Evolutionary conservation across 2,888 invertebrate genomes (phyloP).

Genomic region (Macropis europaea): DNA sequence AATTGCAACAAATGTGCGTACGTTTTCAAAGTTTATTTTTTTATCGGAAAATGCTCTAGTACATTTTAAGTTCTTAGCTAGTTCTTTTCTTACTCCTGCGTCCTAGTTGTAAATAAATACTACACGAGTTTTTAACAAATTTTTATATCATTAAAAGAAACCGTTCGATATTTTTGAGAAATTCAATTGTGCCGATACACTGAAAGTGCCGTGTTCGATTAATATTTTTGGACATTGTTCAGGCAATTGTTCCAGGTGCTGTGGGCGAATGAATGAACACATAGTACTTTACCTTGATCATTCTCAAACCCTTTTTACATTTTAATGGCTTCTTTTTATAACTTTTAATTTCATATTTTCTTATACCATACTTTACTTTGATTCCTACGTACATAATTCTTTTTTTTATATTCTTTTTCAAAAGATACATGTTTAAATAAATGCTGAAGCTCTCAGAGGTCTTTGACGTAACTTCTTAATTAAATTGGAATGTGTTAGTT

Average conservation of each 20-base stretch:
- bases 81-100: slow-evolving; percentile 53
- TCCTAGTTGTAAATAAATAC: slow-evolving; percentile 49
- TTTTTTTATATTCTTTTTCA: slow-evolving; percentile 2
- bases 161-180: slow-evolving; percentile 3
- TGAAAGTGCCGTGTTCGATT: slow-evolving; percentile 12
- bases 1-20: slow-evolving; percentile 53
- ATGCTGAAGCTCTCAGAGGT: not conserved
- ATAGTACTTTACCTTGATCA: slow-evolving; percentile 39
- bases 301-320: slow-evolving; percentile 28
- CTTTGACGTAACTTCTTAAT: not conserved
- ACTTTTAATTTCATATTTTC: slow-evolving; percentile 15
- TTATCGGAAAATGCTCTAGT: slow-evolving; percentile 45
- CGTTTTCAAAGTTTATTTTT: slow-evolving; percentile 43
- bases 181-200: not conserved
- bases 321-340: slow-evolving; percentile 33
- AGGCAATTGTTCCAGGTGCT: slow-evolving; percentile 55
- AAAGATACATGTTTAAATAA: slow-evolving; percentile 25
- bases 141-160: slow-evolving; percentile 15
- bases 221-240: slow-evolving; percentile 33
- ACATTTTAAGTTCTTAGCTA: slow-evolving; percentile 48
- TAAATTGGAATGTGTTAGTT: not conserved
- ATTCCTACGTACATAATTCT: not conserved
- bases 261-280: slow-evolving; percentile 50
- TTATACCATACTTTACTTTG: slow-evolving; percentile 38
- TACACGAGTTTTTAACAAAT: slow-evolving; percentile 25